Percentiles rank a stretch among this genome's conserved stretches.
Evolutionary conservation across 2,888 invertebrate species (phyloP).

Genomic region (Agrotis clavis): DNA sequence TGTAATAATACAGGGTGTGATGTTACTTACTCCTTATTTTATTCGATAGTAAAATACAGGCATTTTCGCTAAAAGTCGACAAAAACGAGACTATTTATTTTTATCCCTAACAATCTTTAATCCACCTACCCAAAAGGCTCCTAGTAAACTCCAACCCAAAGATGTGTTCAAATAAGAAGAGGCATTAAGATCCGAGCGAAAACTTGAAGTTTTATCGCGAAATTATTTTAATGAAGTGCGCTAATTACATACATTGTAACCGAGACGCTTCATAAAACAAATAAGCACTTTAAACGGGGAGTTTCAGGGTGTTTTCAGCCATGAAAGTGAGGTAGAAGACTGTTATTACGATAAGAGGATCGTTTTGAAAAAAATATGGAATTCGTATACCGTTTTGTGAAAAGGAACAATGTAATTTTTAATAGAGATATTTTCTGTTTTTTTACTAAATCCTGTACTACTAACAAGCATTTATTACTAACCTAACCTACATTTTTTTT

Average conservation of each 20-base stretch:
- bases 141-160: slow-evolving; percentile 26
- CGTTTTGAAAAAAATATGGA: slow-evolving; percentile 25
- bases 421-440: not conserved
- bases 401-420: not conserved
- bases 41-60: too few species aligned
- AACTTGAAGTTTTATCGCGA: slow-evolving; percentile 74
- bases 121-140: slow-evolving; percentile 11
- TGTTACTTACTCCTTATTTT: too few species aligned
- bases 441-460: too few species aligned
- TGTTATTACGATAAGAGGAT: not conserved
- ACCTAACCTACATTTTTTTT: too few species aligned
- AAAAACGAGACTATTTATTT: too few species aligned
- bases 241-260: slow-evolving; percentile 71
- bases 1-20: too few species aligned
- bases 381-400: not conserved
- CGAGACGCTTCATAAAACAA: slow-evolving; percentile 51
- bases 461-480: too few species aligned
- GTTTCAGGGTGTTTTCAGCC: slow-evolving; percentile 6
- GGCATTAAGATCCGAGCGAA: slow-evolving; percentile 70
- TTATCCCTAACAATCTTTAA: too few species aligned
- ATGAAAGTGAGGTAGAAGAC: slow-evolving; percentile 11
- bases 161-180: slow-evolving; percentile 62
- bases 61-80: too few species aligned
- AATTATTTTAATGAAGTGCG: slow-evolving; percentile 77
- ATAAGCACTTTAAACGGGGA: slow-evolving; percentile 47